Base-by-base conservation (phyloP, 2,113 vertebrate genomes). In the Ictidomys tridecemlineatus region DNA sequence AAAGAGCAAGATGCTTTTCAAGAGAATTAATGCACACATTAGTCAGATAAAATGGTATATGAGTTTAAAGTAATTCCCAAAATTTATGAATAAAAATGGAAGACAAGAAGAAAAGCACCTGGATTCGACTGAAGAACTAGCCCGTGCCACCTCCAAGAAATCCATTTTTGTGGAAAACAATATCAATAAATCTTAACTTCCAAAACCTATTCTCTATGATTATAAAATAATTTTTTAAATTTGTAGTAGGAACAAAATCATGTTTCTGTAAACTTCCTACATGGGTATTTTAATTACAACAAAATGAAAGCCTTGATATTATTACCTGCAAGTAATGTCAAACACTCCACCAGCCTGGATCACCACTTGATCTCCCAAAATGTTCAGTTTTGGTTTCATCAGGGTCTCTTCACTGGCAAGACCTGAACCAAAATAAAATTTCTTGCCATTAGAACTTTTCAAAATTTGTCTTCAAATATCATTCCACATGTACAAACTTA, bases 291-390 rank as follows among this genome's bases (percentile, higher is more conserved):
- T 56, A 91, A 91, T 24, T 8, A 91, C 48, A 48, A 24, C 22
- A 80, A 58, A 42, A 45, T 70, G 6, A 82, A 20, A 16, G 16
- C 32, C 34, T 79, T 45, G 22, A 61, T 56, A 72, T 70, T 86
- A 95, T 98, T 98, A 98, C 98, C 98, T 98, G 98, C 98, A 99
- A 87, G 97, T 98, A 16, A 98, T 97, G 78, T 97, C 98, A 0
- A 98, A 96, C 16, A 86, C 93, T 42, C 97, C 96, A 85, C 98
- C 98, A 0, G 98, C 72, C 8, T 79, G 92, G 88, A 98, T 95
- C 89, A 98, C 28, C 2, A 97, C 24, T 2, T 98, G 76, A 2
- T 98, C 97, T 77, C 95, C 88, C 2, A 79, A 13, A 61, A 88
- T 97, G 94, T 95, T 98, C 39, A 99, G 82, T 11, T 14, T 85